Evolutionary conservation across 2,113 vertebrate species (phyloP), one percentile per base, ranked within the genome.

Genomic region (Cololabis saira): DNA sequence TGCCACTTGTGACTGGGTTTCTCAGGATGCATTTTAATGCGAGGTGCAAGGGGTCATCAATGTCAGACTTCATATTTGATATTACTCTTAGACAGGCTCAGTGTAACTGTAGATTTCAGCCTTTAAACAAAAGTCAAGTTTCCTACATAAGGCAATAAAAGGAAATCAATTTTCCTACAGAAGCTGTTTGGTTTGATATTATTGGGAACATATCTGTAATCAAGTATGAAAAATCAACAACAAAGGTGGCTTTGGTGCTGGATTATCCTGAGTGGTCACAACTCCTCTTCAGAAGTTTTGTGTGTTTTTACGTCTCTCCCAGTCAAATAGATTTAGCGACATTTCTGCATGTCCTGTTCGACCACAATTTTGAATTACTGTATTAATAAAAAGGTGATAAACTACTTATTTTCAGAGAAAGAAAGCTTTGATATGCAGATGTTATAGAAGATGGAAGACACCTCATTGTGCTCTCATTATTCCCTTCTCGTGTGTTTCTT

Each of bases 381-480:
- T 16, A 21, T 33, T 68, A 61, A 24, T 59, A 68, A 83, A 75
- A n/a, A 61, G 37, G 11, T 43, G 5, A 43, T 45, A 9, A 73
- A 48, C 27, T 42, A 37, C 33, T 4, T 11, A 7, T 37, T 37
- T 37, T 37, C 33, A 37, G 6, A 37, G 33, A 37, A 27, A 27
- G 24, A 5, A 5, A 37, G 33, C 33, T 37, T 37, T 37, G 33
- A 37, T 37, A 7, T 9, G 44, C 50, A 44, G 57, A 17, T 22
- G 42, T 61, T 42, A 45, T 5, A 63, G 40, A 45, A 45, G 41
- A 69, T 16, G 22, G 17, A 44, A n/a, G 42, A 66, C 50, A 30
- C 33, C 63, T 55, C 19, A 54, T 43, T 48, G 7, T 22, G 12
- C 42, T 22, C 27, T 51, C 18, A 12, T 41, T n/a, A 45, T 68